These are phyloP conservation scores for Leucophora obtusa DNA, from an alignment of 2,888 invertebrate genomes.

Conservation along the genomic window DNA sequence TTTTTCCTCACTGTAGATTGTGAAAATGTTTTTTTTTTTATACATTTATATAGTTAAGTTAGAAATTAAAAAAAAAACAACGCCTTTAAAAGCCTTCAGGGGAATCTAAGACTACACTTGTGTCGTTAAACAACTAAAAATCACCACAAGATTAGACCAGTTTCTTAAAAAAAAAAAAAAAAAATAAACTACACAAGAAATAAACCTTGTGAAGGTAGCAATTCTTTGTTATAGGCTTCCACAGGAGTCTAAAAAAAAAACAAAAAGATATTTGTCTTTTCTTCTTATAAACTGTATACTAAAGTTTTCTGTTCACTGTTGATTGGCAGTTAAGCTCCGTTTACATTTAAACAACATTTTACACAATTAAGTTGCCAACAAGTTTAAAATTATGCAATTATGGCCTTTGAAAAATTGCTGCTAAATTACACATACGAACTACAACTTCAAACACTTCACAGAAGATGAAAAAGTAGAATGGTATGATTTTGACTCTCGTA, in stretches of 20 bases:
- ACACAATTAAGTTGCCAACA: conserved; percentile 78
- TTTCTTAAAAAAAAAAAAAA: conserved; percentile 17
- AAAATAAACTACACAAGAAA: background rate
- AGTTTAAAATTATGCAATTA: conserved; percentile 78
- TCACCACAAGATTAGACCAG: conserved; percentile 37
- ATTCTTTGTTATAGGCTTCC: background rate
- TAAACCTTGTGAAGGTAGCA: conserved; percentile 12
- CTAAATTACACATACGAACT: conserved; percentile 69
- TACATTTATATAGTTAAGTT: too few species aligned
- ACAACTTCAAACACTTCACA: conserved; percentile 10
- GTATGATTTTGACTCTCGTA: background rate
- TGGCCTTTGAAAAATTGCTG: conserved; percentile 76
- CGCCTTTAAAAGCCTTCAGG: conserved; percentile 42
- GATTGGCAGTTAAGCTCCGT: conserved; percentile 68
- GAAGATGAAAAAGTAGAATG: background rate
- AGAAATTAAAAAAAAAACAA: conserved; percentile 23
- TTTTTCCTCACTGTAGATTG: background rate
- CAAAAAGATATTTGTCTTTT: conserved; percentile 2
- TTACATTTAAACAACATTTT: conserved; percentile 66
- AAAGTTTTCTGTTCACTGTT: conserved; percentile 48
- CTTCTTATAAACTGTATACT: background rate
- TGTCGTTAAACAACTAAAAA: conserved; percentile 50
- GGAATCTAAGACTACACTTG: conserved; percentile 45
- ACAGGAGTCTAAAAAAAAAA: background rate
- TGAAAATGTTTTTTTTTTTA: background rate